These are phyloP conservation scores for Brachyrhaphis roseni DNA, from an alignment of 2,797 vertebrate genomes.

Conservation along the genomic window DNA sequence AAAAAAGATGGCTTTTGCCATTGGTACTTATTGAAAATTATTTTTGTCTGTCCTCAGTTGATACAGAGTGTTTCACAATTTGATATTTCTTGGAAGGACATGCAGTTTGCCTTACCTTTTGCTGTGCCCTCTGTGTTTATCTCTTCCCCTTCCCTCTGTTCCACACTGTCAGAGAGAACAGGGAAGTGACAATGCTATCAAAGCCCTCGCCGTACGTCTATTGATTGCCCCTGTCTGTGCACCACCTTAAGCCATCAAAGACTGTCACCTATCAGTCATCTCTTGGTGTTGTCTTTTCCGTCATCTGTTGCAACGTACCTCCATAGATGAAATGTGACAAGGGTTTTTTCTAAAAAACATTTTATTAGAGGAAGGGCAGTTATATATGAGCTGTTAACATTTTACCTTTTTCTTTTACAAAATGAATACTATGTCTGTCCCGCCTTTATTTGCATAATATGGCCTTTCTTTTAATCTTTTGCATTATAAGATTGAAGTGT, in stretches of 20 bases:
- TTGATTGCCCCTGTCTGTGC: constrained; percentile 72
- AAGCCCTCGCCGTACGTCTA: constrained; percentile 61
- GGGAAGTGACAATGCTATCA: constrained; percentile 71
- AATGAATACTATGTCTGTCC: constrained; percentile 14
- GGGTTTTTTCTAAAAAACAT: constrained; percentile 39
- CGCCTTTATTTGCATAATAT: constrained; percentile 22
- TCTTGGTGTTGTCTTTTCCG: constrained; percentile 56
- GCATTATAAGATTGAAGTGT: constrained; percentile 37
- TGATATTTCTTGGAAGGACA: constrained; percentile 41
- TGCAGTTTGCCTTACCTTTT: constrained; percentile 40
- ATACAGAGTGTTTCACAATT: constrained; percentile 53
- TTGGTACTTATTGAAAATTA: constrained; percentile 41
- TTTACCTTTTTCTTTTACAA: constrained; percentile 44
- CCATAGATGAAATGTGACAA: constrained; percentile 58
- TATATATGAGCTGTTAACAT: constrained; percentile 37
- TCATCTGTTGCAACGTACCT: constrained; percentile 54
- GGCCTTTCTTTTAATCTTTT: constrained; percentile 20
- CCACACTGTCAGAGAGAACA: constrained; percentile 60
- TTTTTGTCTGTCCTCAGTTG: constrained; percentile 37
- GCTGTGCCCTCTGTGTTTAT: constrained; percentile 45
- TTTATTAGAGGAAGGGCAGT: constrained; percentile 47
- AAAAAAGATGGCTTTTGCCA: constrained; percentile 24
- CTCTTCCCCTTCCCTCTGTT: constrained; percentile 42
- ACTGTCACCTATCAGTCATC: constrained; percentile 69
- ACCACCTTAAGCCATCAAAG: constrained; percentile 73